A percentile compares a stretch with the other conserved stretches of the same genome.
Evolutionary conservation across 2,113 vertebrate species (phyloP).

Genomic region (Phylloscopus whistleri): DNA sequence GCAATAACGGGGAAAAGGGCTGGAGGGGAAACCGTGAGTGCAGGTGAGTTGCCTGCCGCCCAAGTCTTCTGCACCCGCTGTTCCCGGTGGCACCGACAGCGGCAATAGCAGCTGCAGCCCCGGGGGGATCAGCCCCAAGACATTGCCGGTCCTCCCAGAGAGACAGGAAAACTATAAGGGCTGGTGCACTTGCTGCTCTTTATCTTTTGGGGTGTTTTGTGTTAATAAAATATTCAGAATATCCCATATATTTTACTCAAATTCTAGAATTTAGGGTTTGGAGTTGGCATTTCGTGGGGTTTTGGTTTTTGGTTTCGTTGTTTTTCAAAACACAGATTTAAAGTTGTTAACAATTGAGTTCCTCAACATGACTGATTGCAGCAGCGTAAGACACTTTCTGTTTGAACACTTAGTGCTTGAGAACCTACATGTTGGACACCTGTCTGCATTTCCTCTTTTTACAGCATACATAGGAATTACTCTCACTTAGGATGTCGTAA

Average conservation of each 20-base stretch:
- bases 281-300: not conserved
- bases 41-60: rapidly evolving
- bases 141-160: too few species aligned
- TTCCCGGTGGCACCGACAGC: not conserved
- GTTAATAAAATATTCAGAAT: not conserved
- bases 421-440: not conserved
- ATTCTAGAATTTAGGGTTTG: not conserved
- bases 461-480: rapidly evolving
- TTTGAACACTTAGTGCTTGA: not conserved
- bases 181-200: not conserved
- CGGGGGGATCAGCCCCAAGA: rapidly evolving
- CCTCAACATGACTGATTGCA: rapidly evolving
- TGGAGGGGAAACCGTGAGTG: too few species aligned
- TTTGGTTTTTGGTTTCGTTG: not conserved
- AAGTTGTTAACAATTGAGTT: not conserved
- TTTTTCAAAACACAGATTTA: not conserved
- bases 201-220: rapidly evolving
- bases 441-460: not conserved
- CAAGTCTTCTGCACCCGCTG: rapidly evolving
- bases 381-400: rapidly evolving
- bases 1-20: not conserved
- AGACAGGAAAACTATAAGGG: rapidly evolving
- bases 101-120: not conserved
- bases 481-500: too few species aligned
- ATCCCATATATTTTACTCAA: rapidly evolving